These are phyloP conservation scores for Zapus hudsonius DNA, from an alignment of 2,113 vertebrate species.

Conservation along the genomic window DNA sequence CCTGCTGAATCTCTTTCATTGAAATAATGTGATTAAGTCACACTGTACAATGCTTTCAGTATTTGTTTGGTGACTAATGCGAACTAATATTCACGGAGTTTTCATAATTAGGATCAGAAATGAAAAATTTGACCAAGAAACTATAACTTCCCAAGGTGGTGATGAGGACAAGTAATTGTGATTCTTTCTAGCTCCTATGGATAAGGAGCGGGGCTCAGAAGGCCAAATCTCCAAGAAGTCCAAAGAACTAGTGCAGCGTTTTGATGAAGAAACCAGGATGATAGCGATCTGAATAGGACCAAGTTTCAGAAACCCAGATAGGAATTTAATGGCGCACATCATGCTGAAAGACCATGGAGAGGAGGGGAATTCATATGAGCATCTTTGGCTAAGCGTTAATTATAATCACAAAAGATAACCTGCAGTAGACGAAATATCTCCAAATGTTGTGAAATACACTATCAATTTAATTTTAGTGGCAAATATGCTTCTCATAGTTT, in stretches of 20 bases:
- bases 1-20: not conserved
- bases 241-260: not conserved
- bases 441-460: not conserved
- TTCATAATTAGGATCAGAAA: slow-evolving; percentile 38
- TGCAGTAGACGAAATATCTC: not conserved
- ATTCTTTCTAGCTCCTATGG: not conserved
- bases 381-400: not conserved
- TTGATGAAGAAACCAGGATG: not conserved
- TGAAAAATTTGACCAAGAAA: slow-evolving; percentile 36
- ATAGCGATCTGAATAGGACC: not conserved
- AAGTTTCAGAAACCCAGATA: not conserved
- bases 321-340: not conserved
- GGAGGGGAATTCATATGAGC: not conserved
- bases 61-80: not conserved
- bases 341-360: not conserved
- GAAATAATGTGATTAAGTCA: slow-evolving; percentile 11
- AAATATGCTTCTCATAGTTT: not conserved
- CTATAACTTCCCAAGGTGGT: not conserved
- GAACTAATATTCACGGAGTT: slow-evolving; percentile 10
- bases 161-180: not conserved
- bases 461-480: slow-evolving; percentile 1
- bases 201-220: not conserved
- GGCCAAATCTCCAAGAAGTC: slow-evolving; percentile 5
- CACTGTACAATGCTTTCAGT: not conserved
- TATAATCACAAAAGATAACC: not conserved